Evolutionary conservation across 2,888 invertebrate species (phyloP), one percentile per base, ranked within the genome.

Genomic region (Glaucopsyche alexis): DNA sequence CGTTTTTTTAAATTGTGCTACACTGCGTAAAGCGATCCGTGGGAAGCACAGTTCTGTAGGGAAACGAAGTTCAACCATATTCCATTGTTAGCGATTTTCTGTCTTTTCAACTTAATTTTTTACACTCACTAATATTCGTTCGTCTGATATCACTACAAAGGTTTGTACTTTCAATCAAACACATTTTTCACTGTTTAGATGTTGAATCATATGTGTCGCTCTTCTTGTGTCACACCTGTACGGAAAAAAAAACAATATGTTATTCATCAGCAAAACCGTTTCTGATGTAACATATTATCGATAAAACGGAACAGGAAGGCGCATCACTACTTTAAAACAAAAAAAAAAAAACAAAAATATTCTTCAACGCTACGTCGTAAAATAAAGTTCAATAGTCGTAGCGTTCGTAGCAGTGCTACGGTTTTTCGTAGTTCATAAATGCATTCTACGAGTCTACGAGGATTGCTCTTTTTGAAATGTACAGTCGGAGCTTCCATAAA

Each of bases 41-140:
- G 82, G 88, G 88, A 90, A 89, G 90, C 91, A 91, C 89, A 88
- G 89, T 90, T 87, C 83, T 82, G 78, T 82, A 76, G 81, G 78
- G 76, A 78, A 78, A 77, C 76, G 77, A 78, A 73, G 76, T 86
- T 93, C 91, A 93, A 88, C 93, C 93, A 92, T 92, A 93, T 93
- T 93, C 93, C 93, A 93, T 93, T 86, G 91, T 93, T 88, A 82
- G 84, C 79, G 82, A 74, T 85, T 84, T 84, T 83, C 76, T 77
- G 81, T 85, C 84, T 85, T 88, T 89, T 91, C 92, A 92, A 91
- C 92, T 92, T 82, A 83, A 86, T 81, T 81, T 78, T 83, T 81
- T 84, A 76, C 78, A 81, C 76, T 73, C 78, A 78, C 79, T 85
- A 84, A 86, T 82, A 85, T 87, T 83, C 90, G 91, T 91, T 90